Base-by-base conservation (phyloP, 1,140 invertebrate genomes). In the Megalopta genalis region DNA sequence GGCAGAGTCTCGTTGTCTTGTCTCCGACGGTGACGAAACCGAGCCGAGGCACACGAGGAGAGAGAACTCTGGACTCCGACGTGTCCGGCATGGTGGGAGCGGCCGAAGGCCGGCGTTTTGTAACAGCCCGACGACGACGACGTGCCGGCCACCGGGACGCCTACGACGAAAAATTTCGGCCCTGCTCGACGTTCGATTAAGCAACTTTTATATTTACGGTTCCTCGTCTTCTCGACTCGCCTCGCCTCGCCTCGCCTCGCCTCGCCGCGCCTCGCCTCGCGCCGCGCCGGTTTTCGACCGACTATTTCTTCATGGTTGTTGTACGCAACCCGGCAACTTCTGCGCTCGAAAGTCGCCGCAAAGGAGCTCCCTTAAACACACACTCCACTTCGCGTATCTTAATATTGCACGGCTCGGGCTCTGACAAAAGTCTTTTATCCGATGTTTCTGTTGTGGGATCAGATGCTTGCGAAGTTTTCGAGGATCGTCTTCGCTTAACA, bases 31-130 rank as follows among this genome's bases (percentile, higher is more conserved):
- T 86, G 85, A 86, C 81, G 85, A 86, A 86, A 85, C 59, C 73
- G n/a, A 54, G 32, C 32, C n/a, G n/a, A n/a, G 75, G 52, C 52
- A 57, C 37, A 72, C 46, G 69, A 72, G 76, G 39, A 79, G 52
- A 79, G 52, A 78, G 76, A 78, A 72, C 67, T 71, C 67, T 71
- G 52, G 77, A 79, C 70, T 66, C 63, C 42, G 49, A 54, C 16
- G 60, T 52, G 63, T 67, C 71, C 57, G 83, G 71, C 60, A 72
- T 81, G 82, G 85, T 77, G 78, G 82, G 77, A 80, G 71, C 77
- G 76, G 75, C 57, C 75, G 85, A 87, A 88, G 86, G 86, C 77
- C 87, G 78, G 32, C 72, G 77, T 88, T 88, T 87, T 87, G 87
- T 86, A 88, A 87, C 76, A 52, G 60, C 68, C 60, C 1, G 32